A percentile compares a stretch with the other conserved stretches of the same genome.
Evolutionary conservation across 2,797 vertebrate species (phyloP).

Genomic region (Acanthopagrus latus): DNA sequence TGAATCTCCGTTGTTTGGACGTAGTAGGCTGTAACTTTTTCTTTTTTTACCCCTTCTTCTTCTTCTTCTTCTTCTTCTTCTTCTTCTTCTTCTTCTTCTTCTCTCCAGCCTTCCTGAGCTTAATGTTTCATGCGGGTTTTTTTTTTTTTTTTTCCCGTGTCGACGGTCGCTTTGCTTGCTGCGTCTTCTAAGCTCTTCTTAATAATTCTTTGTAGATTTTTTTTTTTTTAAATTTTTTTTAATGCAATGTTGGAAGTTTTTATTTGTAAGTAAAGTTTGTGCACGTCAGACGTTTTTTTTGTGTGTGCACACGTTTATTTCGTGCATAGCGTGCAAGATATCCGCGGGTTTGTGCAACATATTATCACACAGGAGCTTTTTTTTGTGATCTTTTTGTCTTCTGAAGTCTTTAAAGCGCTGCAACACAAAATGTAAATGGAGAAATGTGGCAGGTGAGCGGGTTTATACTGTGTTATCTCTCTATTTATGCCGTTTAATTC

Average conservation of each 20-base stretch:
- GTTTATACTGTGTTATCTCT: conserved; percentile 36
- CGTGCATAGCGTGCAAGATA: conserved; percentile 2
- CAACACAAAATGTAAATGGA: conserved; percentile 14
- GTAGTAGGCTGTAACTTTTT: conserved; percentile 80
- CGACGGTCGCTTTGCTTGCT: conserved; percentile 63
- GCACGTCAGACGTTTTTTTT: conserved; percentile 65
- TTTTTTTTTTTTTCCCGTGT: conserved; percentile 44
- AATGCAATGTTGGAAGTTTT: conserved; percentile 60
- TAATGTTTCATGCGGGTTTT: conserved; percentile 71
- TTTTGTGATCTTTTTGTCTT: too few relatives aligned
- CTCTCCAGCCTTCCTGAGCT: conserved; percentile 17
- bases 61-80: too few relatives aligned
- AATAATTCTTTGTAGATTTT: neutral
- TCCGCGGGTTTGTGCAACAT: too few relatives aligned
- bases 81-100: too few relatives aligned
- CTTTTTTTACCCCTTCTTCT: too few relatives aligned
- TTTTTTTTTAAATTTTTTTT: neutral
- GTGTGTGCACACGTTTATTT: conserved; percentile 23
- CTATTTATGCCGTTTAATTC: neutral
- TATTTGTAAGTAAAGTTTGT: conserved; percentile 10
- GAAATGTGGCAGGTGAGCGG: conserved; percentile 72
- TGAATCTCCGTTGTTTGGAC: conserved; percentile 71
- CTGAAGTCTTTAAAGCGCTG: neutral
- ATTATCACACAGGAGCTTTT: conserved; percentile 1
- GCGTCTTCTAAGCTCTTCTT: conserved; percentile 53